Base-by-base conservation (phyloP, 2,888 invertebrate genomes). In the Agrilus cyanescens region DNA sequence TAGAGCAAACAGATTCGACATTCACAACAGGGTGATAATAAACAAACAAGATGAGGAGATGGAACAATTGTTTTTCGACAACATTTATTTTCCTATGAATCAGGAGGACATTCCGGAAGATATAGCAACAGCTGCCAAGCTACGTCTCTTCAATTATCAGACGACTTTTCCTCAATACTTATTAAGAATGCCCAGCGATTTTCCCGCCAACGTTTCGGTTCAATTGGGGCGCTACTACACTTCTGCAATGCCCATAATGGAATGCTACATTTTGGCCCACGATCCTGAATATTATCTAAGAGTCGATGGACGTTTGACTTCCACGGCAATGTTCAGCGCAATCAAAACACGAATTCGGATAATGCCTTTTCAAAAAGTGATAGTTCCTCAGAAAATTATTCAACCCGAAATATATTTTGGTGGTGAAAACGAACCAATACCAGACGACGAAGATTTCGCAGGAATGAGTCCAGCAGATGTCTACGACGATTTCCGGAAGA, bases 261-360 rank as follows among this genome's bases (percentile, higher is more conserved):
- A 78, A 53, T 66, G 67, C 32, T 66, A 71, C 57, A 56, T 78
- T 31, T 57, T 73, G 40, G 61, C 68, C 14, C 74, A 71, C 55
- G 64, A 76, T 53, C 72, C 75, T 1, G 71, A 74, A 51, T 62
- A 64, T 54, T 65, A 76, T 32, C 65, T 80, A 20, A 74, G 73
- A 61, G 55, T 80, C 36, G 78, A 80, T 59, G 78, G 74, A 2
- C 65, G 78, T 29, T 61, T 64, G 31, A 57, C 70, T 16, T 50
- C 63, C 13, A 56, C 63, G 35, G 61, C 70, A 50, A 72, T 76
- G 69, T 66, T 78, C 53, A 53, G 71, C 49, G 61, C 71, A 29
- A 48, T 77, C 33, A 61, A 63, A 48, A 62, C 70, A 49, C 68
- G 65, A 49, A 57, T 78, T 16, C 53, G 58, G 40, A 53, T 58